A percentile compares a stretch with the other conserved stretches of the same genome.
These are phyloP conservation scores for Pyralis farinalis DNA, from an alignment of 2,888 invertebrate species.

Conservation along the genomic window DNA sequence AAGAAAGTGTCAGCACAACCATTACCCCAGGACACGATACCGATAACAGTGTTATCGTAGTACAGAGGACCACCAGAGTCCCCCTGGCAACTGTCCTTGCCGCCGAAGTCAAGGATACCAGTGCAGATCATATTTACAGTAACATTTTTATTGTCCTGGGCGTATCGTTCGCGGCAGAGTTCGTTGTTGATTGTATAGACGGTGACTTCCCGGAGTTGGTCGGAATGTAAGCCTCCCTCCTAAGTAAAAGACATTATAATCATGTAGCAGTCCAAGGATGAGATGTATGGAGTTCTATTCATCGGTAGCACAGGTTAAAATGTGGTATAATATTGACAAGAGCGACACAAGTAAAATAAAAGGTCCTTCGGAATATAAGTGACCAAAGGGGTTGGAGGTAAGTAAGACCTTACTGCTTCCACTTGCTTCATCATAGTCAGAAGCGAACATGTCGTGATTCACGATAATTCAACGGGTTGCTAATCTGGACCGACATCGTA, in stretches of 20 bases:
- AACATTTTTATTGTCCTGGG: conserved; percentile 17
- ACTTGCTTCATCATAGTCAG: no score
- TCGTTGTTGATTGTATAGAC: conserved; percentile 49
- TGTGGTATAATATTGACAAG: no score
- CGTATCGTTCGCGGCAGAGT: conserved; percentile 43
- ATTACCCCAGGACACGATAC: conserved; percentile 64
- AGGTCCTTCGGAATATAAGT: no score
- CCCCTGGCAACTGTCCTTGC: conserved; percentile 45
- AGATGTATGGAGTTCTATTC: no score
- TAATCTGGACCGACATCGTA: no score
- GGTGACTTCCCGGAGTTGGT: conserved; percentile 32
- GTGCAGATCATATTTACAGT: conserved; percentile 48
- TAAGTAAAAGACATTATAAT: conserved; percentile 17
- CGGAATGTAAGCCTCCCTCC: conserved; percentile 28
- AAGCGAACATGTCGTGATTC: no score
- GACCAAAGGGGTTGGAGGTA: no score
- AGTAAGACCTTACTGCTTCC: no score
- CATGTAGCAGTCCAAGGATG: no score
- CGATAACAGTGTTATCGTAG: conserved; percentile 42
- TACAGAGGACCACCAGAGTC: conserved; percentile 58
- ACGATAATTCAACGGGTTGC: no score
- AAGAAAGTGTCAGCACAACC: conserved; percentile 54
- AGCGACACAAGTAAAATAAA: no score
- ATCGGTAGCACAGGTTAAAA: no score
- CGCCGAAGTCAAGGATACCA: conserved; percentile 40